Evolutionary conservation across 1,140 invertebrate species (phyloP).

Genomic region (Formica selysi): DNA sequence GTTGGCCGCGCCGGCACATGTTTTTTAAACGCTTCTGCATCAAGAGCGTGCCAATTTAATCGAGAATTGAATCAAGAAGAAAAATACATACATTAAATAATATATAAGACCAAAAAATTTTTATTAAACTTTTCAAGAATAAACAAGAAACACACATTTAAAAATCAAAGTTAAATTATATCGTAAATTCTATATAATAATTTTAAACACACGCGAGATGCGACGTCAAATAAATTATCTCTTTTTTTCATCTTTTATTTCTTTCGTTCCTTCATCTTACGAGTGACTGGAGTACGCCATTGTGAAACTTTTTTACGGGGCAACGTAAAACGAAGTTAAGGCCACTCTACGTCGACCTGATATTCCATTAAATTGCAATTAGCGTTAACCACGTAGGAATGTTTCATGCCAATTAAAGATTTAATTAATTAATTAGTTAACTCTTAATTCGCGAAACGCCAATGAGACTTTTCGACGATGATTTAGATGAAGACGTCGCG

Average conservation of each 20-base stretch:
- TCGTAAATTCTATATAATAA: not conserved
- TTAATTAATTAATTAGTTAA: constrained; percentile 79
- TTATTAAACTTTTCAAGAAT: not conserved
- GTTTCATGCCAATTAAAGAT: constrained; percentile 70
- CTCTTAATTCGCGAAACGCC: constrained; percentile 65
- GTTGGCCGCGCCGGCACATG: constrained; percentile 3
- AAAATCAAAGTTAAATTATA: constrained; percentile 10
- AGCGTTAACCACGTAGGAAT: constrained; percentile 42
- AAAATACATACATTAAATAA: not conserved
- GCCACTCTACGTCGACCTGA: constrained; percentile 17
- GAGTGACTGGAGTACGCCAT: not conserved
- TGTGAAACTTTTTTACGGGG: constrained; percentile 42
- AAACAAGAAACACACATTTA: not conserved
- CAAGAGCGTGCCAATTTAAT: constrained; percentile 32
- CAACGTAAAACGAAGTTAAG: constrained; percentile 19
- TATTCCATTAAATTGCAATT: constrained; percentile 52
- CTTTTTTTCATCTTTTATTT: constrained; percentile 18
- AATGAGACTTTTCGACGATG: constrained; percentile 74
- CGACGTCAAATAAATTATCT: constrained; percentile 29
- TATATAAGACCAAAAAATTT: not conserved
- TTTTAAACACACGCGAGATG: not conserved
- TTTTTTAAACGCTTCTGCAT: constrained; percentile 45
- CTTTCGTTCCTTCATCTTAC: constrained; percentile 11
- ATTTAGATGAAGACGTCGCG: constrained; percentile 80
- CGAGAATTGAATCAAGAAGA: not conserved